phyloP scores from a whole-genome alignment of 2,797 vertebrate species.

The Australoheros facetus region DNA sequence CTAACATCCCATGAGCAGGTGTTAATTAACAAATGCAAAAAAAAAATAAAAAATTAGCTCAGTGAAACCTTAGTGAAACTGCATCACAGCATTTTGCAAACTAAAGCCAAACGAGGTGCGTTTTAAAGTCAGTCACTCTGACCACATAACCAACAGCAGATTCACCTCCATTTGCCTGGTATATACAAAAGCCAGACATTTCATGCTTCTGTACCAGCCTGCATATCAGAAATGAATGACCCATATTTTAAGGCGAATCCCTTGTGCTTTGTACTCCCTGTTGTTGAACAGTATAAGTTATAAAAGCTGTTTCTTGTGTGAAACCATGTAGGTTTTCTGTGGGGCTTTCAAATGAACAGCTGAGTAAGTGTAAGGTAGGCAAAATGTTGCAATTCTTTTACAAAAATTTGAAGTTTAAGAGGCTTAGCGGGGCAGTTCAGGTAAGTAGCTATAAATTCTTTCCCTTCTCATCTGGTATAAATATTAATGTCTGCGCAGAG shows the following conservation, averaged over 20 bases:
- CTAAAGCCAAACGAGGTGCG: background rate
- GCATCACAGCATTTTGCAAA: background rate
- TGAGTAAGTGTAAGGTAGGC: constrained; percentile 11
- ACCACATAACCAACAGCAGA: constrained; percentile 29
- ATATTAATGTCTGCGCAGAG: constrained; percentile 71
- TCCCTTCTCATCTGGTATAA: constrained; percentile 64
- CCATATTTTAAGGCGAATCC: constrained; percentile 9
- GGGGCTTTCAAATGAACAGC: background rate
- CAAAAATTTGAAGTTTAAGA: constrained; percentile 37
- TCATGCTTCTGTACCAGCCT: constrained; percentile 22
- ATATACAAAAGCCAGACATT: constrained; percentile 21
- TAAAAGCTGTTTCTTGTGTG: background rate
- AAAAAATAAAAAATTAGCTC: background rate
- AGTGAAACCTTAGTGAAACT: background rate
- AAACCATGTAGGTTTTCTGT: constrained; percentile 8
- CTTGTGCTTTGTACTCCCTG: constrained; percentile 1
- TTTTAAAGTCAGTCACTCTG: background rate
- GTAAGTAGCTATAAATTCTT: constrained; percentile 57
- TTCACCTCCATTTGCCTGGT: constrained; percentile 21
- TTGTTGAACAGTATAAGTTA: background rate
- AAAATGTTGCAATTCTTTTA: constrained; percentile 12
- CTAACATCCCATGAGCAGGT: constrained; percentile 30
- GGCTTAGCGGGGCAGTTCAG: constrained; percentile 34
- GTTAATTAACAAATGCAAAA: constrained; percentile 46
- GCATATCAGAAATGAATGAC: constrained; percentile 33